Evolutionary conservation across 2,888 invertebrate genomes (phyloP).

Genomic region (Gnatocerus cornutus): DNA sequence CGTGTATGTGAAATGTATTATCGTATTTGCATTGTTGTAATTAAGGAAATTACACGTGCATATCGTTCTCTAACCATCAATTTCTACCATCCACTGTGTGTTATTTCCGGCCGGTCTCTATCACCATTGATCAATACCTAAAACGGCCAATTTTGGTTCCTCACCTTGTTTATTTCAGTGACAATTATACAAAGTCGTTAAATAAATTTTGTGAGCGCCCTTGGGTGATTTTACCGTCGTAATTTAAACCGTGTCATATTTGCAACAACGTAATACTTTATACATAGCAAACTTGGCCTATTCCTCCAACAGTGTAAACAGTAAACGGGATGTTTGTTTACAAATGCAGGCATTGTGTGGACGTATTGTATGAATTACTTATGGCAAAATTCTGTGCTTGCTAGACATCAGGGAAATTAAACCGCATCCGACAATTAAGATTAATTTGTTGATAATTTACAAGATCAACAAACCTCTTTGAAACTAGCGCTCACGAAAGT

Average conservation of each 20-base stretch:
- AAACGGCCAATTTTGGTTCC: background rate
- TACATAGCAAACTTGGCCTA: constrained; percentile 21
- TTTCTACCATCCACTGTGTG: constrained; percentile 27
- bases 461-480: constrained; percentile 16
- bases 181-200: constrained; percentile 23
- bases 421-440: constrained; percentile 31
- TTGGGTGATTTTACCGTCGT: constrained; percentile 35
- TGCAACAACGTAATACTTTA: constrained; percentile 21
- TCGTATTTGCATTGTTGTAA: constrained; percentile 16
- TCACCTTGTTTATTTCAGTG: constrained; percentile 17
- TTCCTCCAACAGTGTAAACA: background rate
- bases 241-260: constrained; percentile 37
- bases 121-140: too few species aligned
- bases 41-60: constrained; percentile 46
- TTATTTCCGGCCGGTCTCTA: constrained; percentile 18
- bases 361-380: constrained; percentile 20
- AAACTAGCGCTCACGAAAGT: constrained; percentile 8
- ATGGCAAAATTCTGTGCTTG: background rate
- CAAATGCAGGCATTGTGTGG: constrained; percentile 10
- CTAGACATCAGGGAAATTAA: constrained; percentile 23
- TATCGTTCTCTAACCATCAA: constrained; percentile 31
- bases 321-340: constrained; percentile 12
- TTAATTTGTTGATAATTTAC: constrained; percentile 33
- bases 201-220: constrained; percentile 28
- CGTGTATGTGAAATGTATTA: constrained; percentile 20